Evolutionary conservation across 2,888 invertebrate genomes (phyloP).

Genomic region (Limnephilus auricula): DNA sequence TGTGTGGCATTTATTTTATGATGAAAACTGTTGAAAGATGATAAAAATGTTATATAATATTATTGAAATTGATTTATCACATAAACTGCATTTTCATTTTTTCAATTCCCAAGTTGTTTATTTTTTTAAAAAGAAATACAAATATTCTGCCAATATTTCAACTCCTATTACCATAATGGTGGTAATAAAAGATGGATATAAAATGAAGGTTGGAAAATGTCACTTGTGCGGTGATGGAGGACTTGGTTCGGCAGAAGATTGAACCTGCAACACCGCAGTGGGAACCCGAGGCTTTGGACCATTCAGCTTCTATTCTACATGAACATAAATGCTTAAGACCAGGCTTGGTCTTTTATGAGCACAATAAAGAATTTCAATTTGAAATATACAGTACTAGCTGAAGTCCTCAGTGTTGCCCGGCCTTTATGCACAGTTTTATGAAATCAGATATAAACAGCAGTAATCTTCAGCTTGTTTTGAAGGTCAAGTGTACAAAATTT

Average conservation of each 20-base stretch:
- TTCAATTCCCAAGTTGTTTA: not conserved
- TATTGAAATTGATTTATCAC: conserved; percentile 53
- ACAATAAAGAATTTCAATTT: not conserved
- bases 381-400: not conserved
- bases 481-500: no score
- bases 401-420: no score
- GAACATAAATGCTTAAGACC: not conserved
- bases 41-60: conserved; percentile 54
- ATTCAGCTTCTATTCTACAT: not conserved
- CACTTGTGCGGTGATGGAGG: not conserved
- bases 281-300: not conserved
- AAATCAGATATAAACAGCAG: no score
- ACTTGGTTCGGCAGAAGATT: not conserved
- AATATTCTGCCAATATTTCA: not conserved
- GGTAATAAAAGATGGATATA: not conserved
- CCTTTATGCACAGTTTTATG: no score
- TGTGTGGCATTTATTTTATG: conserved; percentile 35
- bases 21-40: conserved; percentile 41
- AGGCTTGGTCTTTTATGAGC: not conserved
- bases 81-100: conserved; percentile 39
- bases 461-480: no score
- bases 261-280: no score
- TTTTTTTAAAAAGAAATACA: not conserved
- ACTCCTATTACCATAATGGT: not conserved
- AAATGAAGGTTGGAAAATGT: no score